Conservation (phyloP, 2,888 invertebrate species). For the Pemphredon lugubris region DNA sequence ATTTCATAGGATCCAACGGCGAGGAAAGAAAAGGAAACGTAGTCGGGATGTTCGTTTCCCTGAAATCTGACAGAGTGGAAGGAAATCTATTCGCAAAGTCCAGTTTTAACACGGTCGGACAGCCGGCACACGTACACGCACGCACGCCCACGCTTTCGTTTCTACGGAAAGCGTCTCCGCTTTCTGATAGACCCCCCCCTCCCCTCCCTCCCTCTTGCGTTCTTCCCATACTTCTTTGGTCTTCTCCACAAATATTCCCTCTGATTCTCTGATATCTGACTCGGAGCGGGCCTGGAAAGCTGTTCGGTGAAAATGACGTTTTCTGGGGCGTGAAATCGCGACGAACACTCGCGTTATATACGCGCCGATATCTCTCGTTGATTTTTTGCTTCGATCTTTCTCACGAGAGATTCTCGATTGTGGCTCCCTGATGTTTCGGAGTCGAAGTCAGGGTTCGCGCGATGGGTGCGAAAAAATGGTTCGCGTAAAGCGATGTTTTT, state of each 20-base stretch:
- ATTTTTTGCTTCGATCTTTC: conserved; percentile 2
- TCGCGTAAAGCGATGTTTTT: background rate
- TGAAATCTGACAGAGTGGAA: conserved; percentile 39
- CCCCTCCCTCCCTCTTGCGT: conserved; percentile 23
- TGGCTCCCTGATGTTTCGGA: background rate
- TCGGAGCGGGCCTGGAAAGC: conserved; percentile 19
- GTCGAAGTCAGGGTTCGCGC: background rate
- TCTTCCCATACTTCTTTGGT: conserved; percentile 15
- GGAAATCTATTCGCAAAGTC: conserved; percentile 55
- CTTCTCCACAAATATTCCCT: conserved; percentile 45
- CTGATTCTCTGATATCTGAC: conserved; percentile 46
- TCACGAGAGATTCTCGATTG: conserved; percentile 4
- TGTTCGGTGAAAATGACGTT: conserved; percentile 39
- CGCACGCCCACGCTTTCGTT: too few species aligned
- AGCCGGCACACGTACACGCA: conserved; percentile 53
- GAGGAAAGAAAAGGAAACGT: too few species aligned
- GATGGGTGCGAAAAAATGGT: background rate
- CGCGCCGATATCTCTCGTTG: conserved; percentile 24
- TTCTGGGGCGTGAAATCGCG: conserved; percentile 56
- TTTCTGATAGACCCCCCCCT: conserved; percentile 49
- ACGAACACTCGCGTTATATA: conserved; percentile 28
- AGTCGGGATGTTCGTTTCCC: background rate
- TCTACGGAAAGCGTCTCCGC: conserved; percentile 51
- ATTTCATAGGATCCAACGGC: background rate
- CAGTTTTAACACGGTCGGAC: conserved; percentile 53